Percentiles rank a stretch among this genome's conserved stretches.
These are phyloP conservation scores for Eupristina koningsbergeri DNA, from an alignment of 1,140 invertebrate species.

Conservation along the genomic window DNA sequence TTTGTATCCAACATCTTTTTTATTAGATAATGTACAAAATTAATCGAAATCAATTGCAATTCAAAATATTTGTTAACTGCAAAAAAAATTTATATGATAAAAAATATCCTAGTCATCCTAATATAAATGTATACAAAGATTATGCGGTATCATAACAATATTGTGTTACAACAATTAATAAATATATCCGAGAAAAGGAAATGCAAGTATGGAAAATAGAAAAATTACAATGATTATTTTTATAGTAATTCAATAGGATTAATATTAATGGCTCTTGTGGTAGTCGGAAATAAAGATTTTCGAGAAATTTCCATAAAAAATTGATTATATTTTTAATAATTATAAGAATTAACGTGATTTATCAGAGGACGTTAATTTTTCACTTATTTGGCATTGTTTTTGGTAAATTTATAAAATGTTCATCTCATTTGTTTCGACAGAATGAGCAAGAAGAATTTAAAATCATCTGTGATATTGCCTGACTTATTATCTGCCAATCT, in stretches of 20 bases:
- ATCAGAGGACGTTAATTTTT: not conserved
- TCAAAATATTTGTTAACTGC: not conserved
- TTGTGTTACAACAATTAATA: too few relatives aligned
- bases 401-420: not conserved
- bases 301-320: not conserved
- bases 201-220: not conserved
- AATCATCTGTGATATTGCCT: not conserved
- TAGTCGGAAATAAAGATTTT: not conserved
- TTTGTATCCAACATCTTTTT: too few relatives aligned
- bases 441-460: not conserved
- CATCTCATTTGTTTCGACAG: not conserved
- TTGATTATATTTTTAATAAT: not conserved
- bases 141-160: too few relatives aligned
- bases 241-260: not conserved
- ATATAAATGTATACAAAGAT: too few relatives aligned
- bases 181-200: too few relatives aligned
- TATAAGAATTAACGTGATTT: not conserved
- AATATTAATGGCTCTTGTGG: not conserved
- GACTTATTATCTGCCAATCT: not conserved
- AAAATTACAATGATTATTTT: not conserved
- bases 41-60: not conserved
- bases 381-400: not conserved
- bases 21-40: not conserved
- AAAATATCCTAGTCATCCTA: too few relatives aligned
- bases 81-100: too few relatives aligned